phyloP scores from a whole-genome alignment of 2,113 vertebrate species.

The Dicerorhinus sumatrensis region DNA sequence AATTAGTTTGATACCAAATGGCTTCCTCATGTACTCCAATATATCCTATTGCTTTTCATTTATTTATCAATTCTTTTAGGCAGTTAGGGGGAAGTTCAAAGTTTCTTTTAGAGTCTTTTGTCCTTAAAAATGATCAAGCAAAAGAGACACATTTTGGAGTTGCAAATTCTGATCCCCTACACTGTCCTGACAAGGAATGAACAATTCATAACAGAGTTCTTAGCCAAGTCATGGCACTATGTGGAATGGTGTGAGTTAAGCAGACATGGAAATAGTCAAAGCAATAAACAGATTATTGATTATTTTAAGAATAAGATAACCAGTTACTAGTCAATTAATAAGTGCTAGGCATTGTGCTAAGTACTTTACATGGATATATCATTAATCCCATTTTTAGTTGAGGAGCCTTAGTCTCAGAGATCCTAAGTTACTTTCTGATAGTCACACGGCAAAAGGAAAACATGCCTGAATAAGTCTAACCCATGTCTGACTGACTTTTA shows the following conservation, averaged over 20 bases:
- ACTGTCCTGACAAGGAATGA: not conserved
- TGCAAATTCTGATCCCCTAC: too few species aligned
- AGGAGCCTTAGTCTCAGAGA: not conserved
- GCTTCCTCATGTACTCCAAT: too few species aligned
- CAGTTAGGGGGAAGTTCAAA: too few species aligned
- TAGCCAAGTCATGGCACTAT: not conserved
- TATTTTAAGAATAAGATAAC: not conserved
- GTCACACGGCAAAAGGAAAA: not conserved
- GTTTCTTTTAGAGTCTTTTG: too few species aligned
- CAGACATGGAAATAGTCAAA: not conserved
- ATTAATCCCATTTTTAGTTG: not conserved
- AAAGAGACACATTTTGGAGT: too few species aligned
- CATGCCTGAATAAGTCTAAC: not conserved
- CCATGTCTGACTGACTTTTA: not conserved
- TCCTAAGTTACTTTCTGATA: not conserved
- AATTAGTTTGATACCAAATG: too few species aligned
- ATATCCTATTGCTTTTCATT: too few species aligned
- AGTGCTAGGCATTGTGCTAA: not conserved
- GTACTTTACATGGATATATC: not conserved
- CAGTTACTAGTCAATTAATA: not conserved
- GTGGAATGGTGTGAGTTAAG: not conserved
- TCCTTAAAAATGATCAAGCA: too few species aligned
- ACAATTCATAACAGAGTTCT: not conserved
- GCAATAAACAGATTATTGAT: not conserved
- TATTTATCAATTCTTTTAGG: too few species aligned